Evolutionary conservation across 2,113 vertebrate genomes (phyloP).

Genomic region (Epinephelus lanceolatus): DNA sequence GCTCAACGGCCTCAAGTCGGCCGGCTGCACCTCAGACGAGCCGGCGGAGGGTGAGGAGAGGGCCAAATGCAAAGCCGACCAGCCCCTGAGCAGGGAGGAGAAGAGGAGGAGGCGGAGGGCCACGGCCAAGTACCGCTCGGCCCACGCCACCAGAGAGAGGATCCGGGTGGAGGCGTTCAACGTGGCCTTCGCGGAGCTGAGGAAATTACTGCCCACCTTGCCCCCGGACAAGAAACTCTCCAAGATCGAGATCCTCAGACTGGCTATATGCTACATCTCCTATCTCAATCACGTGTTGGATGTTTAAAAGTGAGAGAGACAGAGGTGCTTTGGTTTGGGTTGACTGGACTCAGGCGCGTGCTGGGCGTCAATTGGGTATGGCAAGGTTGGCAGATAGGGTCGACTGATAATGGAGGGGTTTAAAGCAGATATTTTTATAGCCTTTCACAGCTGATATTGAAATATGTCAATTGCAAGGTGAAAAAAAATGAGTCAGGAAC

Average conservation of each 20-base stretch:
- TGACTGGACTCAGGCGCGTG: conserved; percentile 22
- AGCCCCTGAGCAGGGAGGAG: conserved; percentile 91
- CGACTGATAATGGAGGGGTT: background rate
- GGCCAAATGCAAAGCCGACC: conserved; percentile 84
- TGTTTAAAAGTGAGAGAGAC: conserved; percentile 79
- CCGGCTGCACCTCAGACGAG: conserved; percentile 87
- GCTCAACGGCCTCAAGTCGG: conserved; percentile 87
- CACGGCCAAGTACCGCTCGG: conserved; percentile 86
- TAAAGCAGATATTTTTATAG: background rate
- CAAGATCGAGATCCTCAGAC: conserved; percentile 91
- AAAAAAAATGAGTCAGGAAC: too few species aligned
- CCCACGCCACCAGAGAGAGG: conserved; percentile 84
- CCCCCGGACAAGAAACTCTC: conserved; percentile 91
- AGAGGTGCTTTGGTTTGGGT: conserved; percentile 9
- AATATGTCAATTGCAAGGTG: background rate
- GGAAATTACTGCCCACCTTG: conserved; percentile 88
- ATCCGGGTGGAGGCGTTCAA: conserved; percentile 92
- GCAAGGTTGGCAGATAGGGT: conserved; percentile 33
- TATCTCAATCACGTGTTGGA: conserved; percentile 92
- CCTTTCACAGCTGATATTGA: background rate
- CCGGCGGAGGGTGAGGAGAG: conserved; percentile 82
- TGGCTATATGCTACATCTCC: conserved; percentile 92
- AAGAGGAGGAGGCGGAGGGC: conserved; percentile 88
- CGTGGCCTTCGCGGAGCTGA: conserved; percentile 90
- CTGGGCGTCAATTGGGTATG: conserved; percentile 37